Percentiles rank a stretch among this genome's conserved stretches.
These are phyloP conservation scores for Epinephelus lanceolatus DNA, from an alignment of 2,113 vertebrate species.

Conservation along the genomic window DNA sequence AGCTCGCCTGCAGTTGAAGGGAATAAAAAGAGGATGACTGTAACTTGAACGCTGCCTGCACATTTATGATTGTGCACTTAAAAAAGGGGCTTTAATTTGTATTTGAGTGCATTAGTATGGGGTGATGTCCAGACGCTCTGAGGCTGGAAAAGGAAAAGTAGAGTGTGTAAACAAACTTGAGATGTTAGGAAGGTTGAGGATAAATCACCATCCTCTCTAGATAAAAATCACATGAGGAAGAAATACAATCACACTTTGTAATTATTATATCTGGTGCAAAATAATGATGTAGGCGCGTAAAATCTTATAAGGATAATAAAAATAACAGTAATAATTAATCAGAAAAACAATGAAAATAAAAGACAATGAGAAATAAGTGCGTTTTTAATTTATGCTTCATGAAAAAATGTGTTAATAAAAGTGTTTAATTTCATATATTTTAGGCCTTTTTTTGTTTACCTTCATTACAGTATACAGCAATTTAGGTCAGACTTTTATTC, in stretches of 20 bases:
- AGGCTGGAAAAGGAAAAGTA: neutral
- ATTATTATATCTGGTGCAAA: neutral
- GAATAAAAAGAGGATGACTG: conserved; percentile 19
- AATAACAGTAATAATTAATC: neutral
- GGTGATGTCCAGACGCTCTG: neutral
- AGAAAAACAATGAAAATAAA: neutral
- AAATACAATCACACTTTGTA: neutral
- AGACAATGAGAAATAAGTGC: neutral
- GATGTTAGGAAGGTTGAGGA: neutral
- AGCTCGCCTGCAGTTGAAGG: conserved; percentile 54
- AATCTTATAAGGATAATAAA: neutral
- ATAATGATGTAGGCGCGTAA: neutral
- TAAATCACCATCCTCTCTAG: neutral
- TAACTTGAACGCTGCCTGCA: conserved; percentile 20
- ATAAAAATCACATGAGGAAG: neutral
- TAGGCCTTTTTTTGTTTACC: neutral
- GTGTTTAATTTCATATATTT: neutral
- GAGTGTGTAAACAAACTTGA: neutral
- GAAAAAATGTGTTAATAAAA: neutral
- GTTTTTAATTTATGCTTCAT: neutral
- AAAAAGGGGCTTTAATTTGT: neutral
- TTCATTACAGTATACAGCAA: no score
- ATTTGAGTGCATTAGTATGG: neutral
- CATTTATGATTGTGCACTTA: conserved; percentile 1
- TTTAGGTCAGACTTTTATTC: neutral